A percentile compares a stretch with the other conserved stretches of the same genome.
Conservation (phyloP, 2,113 vertebrate species). For the Carassius gibelio region DNA sequence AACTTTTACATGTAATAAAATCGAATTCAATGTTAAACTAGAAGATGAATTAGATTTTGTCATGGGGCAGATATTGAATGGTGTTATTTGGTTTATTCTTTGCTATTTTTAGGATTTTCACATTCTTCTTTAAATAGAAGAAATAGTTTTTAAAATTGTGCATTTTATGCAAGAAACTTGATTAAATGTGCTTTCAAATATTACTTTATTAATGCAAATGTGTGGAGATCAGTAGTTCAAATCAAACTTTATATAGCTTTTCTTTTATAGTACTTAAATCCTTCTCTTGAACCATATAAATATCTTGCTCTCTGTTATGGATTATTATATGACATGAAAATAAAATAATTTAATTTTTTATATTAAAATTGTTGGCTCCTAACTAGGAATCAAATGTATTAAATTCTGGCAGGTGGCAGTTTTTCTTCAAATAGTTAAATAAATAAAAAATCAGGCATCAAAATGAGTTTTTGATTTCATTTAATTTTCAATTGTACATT, state of each 20-base stretch:
- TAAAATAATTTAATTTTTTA: neutral
- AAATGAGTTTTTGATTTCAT: no score
- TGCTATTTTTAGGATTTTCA: neutral
- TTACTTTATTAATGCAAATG: neutral
- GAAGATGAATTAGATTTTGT: neutral
- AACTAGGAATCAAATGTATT: no score
- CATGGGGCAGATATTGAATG: neutral
- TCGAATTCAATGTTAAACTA: neutral
- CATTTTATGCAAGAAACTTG: neutral
- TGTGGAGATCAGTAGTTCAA: neutral
- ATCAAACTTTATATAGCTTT: neutral
- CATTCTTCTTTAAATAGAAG: neutral
- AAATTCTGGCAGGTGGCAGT: no score
- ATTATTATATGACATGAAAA: neutral
- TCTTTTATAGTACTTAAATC: neutral
- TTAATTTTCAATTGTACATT: no score
- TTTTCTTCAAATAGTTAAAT: no score
- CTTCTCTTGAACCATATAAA: neutral
- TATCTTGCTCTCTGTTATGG: neutral
- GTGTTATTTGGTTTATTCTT: neutral
- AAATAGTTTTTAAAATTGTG: neutral
- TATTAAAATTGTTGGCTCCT: no score
- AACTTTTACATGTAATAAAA: neutral
- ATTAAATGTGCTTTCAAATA: neutral
- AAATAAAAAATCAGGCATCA: no score